Conservation (phyloP, 2,888 invertebrate species). For the Mactromeris polynyma region DNA sequence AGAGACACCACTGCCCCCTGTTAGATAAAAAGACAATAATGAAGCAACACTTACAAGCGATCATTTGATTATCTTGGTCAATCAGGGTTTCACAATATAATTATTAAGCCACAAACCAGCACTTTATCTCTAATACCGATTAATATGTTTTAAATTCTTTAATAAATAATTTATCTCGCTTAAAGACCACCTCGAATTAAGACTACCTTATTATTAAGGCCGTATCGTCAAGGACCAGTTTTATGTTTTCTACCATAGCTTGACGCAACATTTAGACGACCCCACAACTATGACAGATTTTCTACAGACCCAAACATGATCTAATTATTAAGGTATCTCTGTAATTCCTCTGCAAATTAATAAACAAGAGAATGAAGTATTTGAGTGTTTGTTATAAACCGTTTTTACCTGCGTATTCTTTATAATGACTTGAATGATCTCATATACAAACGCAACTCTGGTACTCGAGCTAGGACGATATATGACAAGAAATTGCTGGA, state of each 20-base stretch:
- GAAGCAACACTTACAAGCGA: too few species aligned
- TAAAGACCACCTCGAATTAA: too few species aligned
- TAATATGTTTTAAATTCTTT: too few species aligned
- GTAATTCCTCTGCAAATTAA: not conserved
- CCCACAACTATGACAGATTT: not conserved
- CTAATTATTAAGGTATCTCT: not conserved
- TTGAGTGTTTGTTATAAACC: too few species aligned
- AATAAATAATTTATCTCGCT: too few species aligned
- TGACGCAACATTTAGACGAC: not conserved
- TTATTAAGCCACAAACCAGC: not conserved
- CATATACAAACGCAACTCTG: slow-evolving; percentile 46
- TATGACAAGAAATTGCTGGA: slow-evolving; percentile 84
- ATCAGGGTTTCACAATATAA: too few species aligned
- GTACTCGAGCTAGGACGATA: slow-evolving; percentile 78
- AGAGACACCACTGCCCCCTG: slow-evolving; percentile 81
- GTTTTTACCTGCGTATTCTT: slow-evolving; percentile 61
- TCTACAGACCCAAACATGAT: not conserved
- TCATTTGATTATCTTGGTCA: too few species aligned
- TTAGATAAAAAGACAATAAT: slow-evolving; percentile 41
- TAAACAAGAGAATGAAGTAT: not conserved
- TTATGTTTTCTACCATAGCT: too few species aligned
- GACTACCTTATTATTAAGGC: too few species aligned
- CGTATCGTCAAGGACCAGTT: not conserved
- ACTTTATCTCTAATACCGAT: not conserved
- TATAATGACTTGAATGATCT: slow-evolving; percentile 55